These are phyloP conservation scores for Melanotaenia parkinsoni DNA, from an alignment of 2,797 vertebrate species.

Conservation along the genomic window DNA sequence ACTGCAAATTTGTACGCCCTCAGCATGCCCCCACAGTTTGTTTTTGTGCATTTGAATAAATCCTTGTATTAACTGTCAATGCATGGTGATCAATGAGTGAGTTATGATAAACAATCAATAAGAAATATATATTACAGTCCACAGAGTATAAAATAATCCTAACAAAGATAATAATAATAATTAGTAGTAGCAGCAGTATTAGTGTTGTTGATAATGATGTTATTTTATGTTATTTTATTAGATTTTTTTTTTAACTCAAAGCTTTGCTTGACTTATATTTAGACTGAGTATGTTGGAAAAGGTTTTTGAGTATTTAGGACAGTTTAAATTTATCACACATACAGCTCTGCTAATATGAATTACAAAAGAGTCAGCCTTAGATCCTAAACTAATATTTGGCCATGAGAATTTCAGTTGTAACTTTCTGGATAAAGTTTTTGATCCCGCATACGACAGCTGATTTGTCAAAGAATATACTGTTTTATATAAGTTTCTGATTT, in stretches of 20 bases:
- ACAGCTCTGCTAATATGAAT: slow-evolving; percentile 49
- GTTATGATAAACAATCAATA: background rate
- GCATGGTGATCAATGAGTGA: background rate
- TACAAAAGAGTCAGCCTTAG: slow-evolving; percentile 45
- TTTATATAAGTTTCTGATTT: too few species aligned
- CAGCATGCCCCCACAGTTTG: too few species aligned
- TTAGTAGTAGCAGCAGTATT: too few species aligned
- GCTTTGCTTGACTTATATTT: slow-evolving; percentile 38
- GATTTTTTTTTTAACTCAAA: too few species aligned
- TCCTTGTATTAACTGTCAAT: background rate
- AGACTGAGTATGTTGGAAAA: slow-evolving; percentile 48
- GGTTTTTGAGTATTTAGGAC: slow-evolving; percentile 45
- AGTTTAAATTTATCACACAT: slow-evolving; percentile 51
- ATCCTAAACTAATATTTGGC: slow-evolving; percentile 41
- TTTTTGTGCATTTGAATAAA: background rate
- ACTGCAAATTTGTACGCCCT: too few species aligned
- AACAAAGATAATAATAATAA: background rate
- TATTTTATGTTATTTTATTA: too few species aligned
- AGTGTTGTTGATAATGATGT: too few species aligned
- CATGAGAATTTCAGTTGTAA: slow-evolving; percentile 51
- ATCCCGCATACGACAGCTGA: background rate
- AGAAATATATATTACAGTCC: background rate
- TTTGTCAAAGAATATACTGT: background rate
- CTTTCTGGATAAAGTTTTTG: slow-evolving; percentile 36
- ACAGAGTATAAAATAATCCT: background rate